Conservation (phyloP, 1,140 invertebrate species). For the Aphelinus certus region DNA sequence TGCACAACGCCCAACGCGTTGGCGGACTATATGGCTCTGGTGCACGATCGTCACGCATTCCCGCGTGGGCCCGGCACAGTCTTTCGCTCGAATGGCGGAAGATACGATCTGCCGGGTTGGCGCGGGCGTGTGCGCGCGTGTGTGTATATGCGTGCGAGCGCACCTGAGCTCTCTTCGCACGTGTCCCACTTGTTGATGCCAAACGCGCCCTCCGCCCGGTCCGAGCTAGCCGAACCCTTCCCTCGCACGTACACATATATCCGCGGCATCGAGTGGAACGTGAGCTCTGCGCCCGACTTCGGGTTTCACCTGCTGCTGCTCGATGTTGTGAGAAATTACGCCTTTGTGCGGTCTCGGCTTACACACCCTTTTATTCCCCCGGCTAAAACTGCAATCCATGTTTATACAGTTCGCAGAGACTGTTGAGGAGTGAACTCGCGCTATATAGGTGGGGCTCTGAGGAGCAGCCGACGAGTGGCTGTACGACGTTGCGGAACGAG, state of each 20-base stretch:
- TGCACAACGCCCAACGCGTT: not conserved
- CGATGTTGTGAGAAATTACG: conserved; percentile 27
- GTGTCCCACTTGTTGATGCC: conserved; percentile 37
- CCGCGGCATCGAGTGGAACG: not conserved
- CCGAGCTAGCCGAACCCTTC: conserved; percentile 2
- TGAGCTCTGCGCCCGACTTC: not conserved
- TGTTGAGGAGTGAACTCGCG: no score
- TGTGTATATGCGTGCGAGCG: not conserved
- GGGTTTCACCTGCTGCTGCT: not conserved
- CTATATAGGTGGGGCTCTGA: no score
- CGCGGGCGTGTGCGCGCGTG: not conserved
- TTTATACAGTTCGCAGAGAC: no score
- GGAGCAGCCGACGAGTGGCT: no score
- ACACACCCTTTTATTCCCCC: not conserved
- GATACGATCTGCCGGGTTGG: no score
- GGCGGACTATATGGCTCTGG: not conserved
- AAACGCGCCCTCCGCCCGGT: not conserved
- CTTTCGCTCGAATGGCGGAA: conserved; percentile 11
- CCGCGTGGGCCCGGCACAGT: not conserved
- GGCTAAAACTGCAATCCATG: no score
- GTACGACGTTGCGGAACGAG: no score
- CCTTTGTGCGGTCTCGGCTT: not conserved
- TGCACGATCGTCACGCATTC: not conserved
- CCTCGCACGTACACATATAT: not conserved
- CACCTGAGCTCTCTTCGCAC: conserved; percentile 4